Evolutionary conservation across 1,140 invertebrate species (phyloP).

Genomic region (Uloborus diversus): DNA sequence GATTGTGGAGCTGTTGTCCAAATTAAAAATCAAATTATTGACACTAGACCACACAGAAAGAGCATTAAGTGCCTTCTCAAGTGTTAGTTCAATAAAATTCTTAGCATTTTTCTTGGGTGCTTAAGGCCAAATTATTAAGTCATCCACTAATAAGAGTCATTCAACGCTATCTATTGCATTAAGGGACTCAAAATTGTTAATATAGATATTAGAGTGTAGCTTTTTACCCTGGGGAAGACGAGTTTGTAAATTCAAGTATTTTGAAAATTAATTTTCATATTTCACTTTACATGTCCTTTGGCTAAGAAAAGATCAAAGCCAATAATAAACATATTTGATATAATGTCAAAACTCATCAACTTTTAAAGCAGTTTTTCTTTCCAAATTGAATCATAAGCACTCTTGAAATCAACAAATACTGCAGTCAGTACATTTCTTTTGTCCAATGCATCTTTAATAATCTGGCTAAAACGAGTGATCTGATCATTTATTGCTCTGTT

Average conservation of each 20-base stretch:
- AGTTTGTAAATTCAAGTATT: neutral
- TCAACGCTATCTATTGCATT: neutral
- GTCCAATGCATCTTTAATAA: slow-evolving; percentile 1
- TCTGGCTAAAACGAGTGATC: slow-evolving; percentile 3
- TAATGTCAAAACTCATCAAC: neutral
- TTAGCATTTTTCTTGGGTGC: neutral
- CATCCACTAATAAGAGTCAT: neutral
- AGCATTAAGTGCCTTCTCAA: neutral
- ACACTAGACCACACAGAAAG: slow-evolving; percentile 1
- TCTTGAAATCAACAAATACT: slow-evolving; percentile 7
- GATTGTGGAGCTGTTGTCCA: neutral
- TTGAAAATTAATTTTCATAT: neutral
- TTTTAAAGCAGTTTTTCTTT: slow-evolving; percentile 19
- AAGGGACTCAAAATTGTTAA: neutral
- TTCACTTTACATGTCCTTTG: neutral
- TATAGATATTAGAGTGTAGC: slow-evolving; percentile 16
- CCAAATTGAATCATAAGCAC: neutral
- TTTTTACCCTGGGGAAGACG: neutral
- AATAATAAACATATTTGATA: slow-evolving; percentile 1
- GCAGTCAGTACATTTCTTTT: neutral
- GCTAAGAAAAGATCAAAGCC: neutral
- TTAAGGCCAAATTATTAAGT: neutral
- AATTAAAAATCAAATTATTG: neutral
- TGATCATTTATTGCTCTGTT: slow-evolving; percentile 5
- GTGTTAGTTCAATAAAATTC: neutral